Base-by-base conservation (phyloP, 1,140 invertebrate species). In the Neodiprion lecontei region DNA sequence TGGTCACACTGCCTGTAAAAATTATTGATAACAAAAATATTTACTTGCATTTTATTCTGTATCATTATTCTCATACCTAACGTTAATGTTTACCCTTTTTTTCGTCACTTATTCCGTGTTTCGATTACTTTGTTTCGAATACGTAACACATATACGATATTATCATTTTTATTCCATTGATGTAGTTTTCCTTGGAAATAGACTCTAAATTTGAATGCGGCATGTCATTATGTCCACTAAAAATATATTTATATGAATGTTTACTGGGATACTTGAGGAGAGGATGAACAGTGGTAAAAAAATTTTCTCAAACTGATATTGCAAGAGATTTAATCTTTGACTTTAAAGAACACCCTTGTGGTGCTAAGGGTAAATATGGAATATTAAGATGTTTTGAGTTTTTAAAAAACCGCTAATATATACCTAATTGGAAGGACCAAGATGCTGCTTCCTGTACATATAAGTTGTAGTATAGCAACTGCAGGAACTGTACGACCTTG, bases 61-160 rank as follows among this genome's bases (percentile, higher is more conserved):
- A 3, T 3, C 2, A 40, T 40, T 40, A 40, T 40, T 40, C 28
- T 1, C 5, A 40, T 40, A 2, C 5, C 28, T 40, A 40, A 40
- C 5, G 28, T 40, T 40, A 40, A 40, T 40, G 1, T 5, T 40
- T 40, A 40, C 28, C 28, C 28, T 61, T 5, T 17, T 53, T 17
- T 14, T 61, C n/a, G 11, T 61, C 53, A 61, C 11, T 17, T 61
- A 9, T 17, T 4, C 5, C 71, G 48, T 48, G 65, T 69, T 69
- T 53, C 53, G 72, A 11, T 70, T 66, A 1, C 66, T 40, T 75
- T 67, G 77, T 40, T 76, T 80, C 79, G 69, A 79, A 61, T 50
- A 80, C 49, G 48, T 79, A 69, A 77, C 78, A 80, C 73, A 80
- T 76, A 11, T 80, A 80, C n/a, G 79, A 73, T 67, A 80, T 78